Base-by-base conservation (phyloP, 2,797 vertebrate species). In the Neosilurus hyrtlii region DNA sequence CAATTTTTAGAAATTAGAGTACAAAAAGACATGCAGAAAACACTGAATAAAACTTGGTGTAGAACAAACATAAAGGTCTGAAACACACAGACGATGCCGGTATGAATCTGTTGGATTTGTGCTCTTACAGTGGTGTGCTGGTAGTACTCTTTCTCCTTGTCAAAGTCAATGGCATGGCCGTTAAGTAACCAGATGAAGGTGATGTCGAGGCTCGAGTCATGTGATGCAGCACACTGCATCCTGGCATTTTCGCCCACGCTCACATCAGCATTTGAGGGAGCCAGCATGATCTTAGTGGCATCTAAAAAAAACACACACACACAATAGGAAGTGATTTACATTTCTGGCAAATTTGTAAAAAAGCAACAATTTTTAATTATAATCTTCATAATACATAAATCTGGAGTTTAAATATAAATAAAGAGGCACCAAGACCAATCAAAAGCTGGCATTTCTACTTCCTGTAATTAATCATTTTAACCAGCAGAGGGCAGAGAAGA, bases 101-200 rank as follows among this genome's bases (percentile, higher is more conserved):
- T 2, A 57, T 63, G 51, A 51, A 26, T 65, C 61, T 52, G 24
- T 54, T 30, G 24, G 5, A 16, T 35, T 35, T 26, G 24, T 35
- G 24, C 22, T 84, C 93, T 95, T 93, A 98, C 98, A 92, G 93
- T 94, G 72, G 89, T 92, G 82, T 95, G 94, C 86, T 96, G 94
- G 80, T 96, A 98, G 89, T 97, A 96, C 18, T 93, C 92, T 0
- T 92, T 90, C 1, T 97, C 95, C 88, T 92, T 94, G 90, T 96
- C 95, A 59, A 96, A 93, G 92, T 99, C 96, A 62, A 99, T 95
- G 86, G 95, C 91, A 20, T 93, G 94, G 84, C 94, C 95, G 57
- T 98, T 96, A 84, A 98, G 93, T 83, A 96, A 95, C 98, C 98
- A 99, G 87, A 97, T 94, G 88, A 98, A 99, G 15, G 97, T 96